Base-by-base conservation (phyloP, 2,888 invertebrate genomes). In the Eilema depressum region DNA sequence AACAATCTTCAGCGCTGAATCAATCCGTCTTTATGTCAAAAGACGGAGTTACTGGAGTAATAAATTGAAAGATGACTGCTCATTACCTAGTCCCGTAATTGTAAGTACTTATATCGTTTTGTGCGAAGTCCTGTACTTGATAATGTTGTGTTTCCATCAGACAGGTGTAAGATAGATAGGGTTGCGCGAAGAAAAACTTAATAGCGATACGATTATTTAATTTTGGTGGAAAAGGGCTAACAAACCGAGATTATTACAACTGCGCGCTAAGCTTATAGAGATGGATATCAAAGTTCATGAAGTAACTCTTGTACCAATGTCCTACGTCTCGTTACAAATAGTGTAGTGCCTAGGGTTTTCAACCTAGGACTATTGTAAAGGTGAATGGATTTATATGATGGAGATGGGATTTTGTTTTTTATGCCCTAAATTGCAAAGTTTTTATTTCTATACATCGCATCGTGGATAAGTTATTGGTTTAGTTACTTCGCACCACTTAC, bases 1-100 rank as follows among this genome's bases (percentile, higher is more conserved):
- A 68, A 68, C 71, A 60, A 71, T 68, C 59, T 64, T 37, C 12
- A 26, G 28, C 30, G 7, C 33, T 61, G 25, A 41, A 53, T 47
- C 53, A 5, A 60, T 65, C 37, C 20, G 61, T 69, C 53, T 61
- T 65, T 53, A 28, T 47, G 69, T 60, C 59, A 37, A 17, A 53
- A n/a, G 30, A 33, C 14, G 3, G 20, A 30, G 20, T 30, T 61
- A 61, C 61, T 61, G 20, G 2, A 61, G 30, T 61, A 61, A 20
- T 30, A 61, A 61, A 61, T 61, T n/a, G 11, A n/a, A 59, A 25
- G 23, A 59, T 59, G 12, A 2, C 10, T 28, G n/a, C 11, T 33
- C 61, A 61, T 30, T n/a, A 47, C 47, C 1, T n/a, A 61, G 10
- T 61, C 17, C 61, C 28, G 30, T 33, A 33, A 61, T 33, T 61